Base-by-base conservation (phyloP, 2,113 vertebrate genomes). In the Machaerirhynchus nigripectus region DNA sequence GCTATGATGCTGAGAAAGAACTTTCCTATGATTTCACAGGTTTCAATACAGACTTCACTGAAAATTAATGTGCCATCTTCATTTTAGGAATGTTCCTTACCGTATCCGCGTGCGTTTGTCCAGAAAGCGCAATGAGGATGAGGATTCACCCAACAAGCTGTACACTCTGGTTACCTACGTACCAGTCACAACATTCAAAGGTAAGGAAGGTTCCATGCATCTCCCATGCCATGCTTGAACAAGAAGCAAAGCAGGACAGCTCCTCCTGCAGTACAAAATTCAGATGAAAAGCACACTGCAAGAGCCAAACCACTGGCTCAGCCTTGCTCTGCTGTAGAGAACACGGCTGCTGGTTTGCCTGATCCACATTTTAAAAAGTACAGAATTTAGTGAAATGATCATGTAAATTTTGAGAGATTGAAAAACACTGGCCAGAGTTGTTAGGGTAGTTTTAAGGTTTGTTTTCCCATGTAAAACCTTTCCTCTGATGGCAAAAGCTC, bases 131-230 rank as follows among this genome's bases (percentile, higher is more conserved):
- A 99, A 99, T 1, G 99, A 99, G 93, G 99, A 99, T n/a, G 99
- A 99, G 95, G 99, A 99, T 82, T 99, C 99, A 1, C 99, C 99
- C n/a, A 99, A 99, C 98, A 99, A 99, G 87, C 98, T 99, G 0
- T 99, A 99, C 93, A 99, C 99, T 3, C 96, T 99, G 97, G 99
- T 99, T 63, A 99, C 99, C 53, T 99, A 99, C 0, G 99, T 99
- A 83, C 99, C 99, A 70, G 99, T 99, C 93, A 99, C 99, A 80
- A 99, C 99, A 17, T 99, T 98, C 98, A 99, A 99, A 99, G 99
- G 99, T 99, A 89, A 97, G 97, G 79, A 88, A 97, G 94, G 68
- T n/a, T 71, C 14, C 10, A 1, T 17, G 44, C 31, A 0, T 15
- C 44, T 67, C 56, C 57, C 6, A 0, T 3, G 7, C 15, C 0